Conservation (phyloP, 1,140 invertebrate species). For the Philotrypesis tridentata region DNA sequence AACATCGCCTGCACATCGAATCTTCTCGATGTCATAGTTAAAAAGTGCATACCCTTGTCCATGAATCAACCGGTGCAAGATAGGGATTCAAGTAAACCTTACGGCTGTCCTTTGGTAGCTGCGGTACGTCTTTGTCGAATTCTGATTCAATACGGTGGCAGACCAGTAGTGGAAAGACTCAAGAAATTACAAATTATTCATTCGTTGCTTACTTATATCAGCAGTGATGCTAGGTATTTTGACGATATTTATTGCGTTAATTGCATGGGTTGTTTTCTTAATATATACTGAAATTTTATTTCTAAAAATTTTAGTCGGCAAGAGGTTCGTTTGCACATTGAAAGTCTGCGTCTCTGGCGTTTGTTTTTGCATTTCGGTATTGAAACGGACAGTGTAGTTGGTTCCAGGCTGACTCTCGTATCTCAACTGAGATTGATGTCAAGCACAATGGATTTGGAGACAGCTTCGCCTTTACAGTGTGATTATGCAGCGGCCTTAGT, state of each 20-base stretch:
- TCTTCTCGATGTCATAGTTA: constrained; percentile 76
- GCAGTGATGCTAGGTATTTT: constrained; percentile 60
- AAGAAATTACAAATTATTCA: constrained; percentile 62
- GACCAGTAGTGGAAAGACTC: constrained; percentile 59
- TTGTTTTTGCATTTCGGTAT: constrained; percentile 60
- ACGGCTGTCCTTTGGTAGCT: constrained; percentile 59
- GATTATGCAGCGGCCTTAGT: constrained; percentile 66
- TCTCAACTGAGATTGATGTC: constrained; percentile 63
- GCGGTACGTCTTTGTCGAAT: constrained; percentile 66
- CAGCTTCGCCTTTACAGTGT: constrained; percentile 61
- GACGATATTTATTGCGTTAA: constrained; percentile 1
- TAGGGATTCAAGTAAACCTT: constrained; percentile 57
- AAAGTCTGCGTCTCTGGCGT: constrained; percentile 67
- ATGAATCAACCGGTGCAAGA: constrained; percentile 52
- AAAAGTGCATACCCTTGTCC: constrained; percentile 76
- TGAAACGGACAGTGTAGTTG: constrained; percentile 61
- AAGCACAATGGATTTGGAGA: constrained; percentile 62
- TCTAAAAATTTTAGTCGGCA: constrained; percentile 8
- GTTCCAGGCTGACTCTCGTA: constrained; percentile 56
- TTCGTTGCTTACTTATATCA: constrained; percentile 63
- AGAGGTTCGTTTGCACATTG: constrained; percentile 60
- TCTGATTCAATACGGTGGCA: constrained; percentile 64
- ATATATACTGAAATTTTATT: constrained; percentile 23
- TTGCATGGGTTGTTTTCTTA: neutral
- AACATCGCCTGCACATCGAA: constrained; percentile 76